Percentiles rank a stretch among this genome's conserved stretches.
phyloP scores from a whole-genome alignment of 2,113 vertebrate genomes.

The Oreochromis spilurus region DNA sequence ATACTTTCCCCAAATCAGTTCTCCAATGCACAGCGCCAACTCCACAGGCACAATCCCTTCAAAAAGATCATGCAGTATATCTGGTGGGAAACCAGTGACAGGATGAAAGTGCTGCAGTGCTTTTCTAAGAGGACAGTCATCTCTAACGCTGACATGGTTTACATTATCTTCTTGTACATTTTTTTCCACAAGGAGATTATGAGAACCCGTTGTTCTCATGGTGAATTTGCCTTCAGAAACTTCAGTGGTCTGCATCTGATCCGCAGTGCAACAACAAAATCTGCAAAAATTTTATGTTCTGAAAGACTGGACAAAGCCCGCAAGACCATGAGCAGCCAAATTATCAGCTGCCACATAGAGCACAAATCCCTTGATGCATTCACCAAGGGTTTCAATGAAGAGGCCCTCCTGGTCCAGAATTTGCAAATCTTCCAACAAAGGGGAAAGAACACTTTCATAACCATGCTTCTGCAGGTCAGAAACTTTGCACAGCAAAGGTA shows the following conservation, averaged over 20 bases:
- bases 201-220: background rate
- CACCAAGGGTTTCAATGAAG: constrained; percentile 4
- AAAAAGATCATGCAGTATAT: too few species aligned
- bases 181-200: constrained; percentile 4
- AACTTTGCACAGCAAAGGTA: constrained; percentile 18
- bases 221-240: background rate
- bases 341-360: constrained; percentile 28
- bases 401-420: constrained; percentile 12
- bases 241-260: background rate
- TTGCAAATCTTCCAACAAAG: constrained; percentile 12
- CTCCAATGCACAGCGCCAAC: too few species aligned
- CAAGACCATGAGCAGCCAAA: constrained; percentile 12
- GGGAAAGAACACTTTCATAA: background rate
- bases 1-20: background rate
- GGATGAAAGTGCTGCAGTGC: too few species aligned
- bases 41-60: too few species aligned
- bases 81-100: too few species aligned
- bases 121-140: too few species aligned
- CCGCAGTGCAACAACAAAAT: background rate
- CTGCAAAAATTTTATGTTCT: background rate
- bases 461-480: background rate
- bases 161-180: too few species aligned
- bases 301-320: constrained; percentile 16
- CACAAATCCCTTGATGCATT: background rate
- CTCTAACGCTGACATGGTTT: too few species aligned